These are phyloP conservation scores for Achlya flavicornis DNA, from an alignment of 2,888 invertebrate genomes.

Conservation along the genomic window DNA sequence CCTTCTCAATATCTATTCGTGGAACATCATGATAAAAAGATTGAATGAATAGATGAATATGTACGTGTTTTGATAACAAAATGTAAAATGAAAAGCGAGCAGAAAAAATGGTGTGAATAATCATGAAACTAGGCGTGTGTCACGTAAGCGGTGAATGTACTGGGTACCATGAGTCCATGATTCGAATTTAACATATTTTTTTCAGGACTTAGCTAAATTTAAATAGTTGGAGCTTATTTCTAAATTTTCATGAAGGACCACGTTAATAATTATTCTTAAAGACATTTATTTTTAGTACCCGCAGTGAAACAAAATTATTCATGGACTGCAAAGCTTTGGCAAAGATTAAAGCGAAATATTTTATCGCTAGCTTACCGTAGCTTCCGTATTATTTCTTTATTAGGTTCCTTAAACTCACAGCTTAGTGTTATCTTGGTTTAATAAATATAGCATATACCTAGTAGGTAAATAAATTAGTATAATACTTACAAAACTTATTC, in stretches of 20 bases:
- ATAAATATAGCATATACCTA: neutral
- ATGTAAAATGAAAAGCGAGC: conserved; percentile 29
- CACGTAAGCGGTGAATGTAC: conserved; percentile 11
- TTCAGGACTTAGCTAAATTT: neutral
- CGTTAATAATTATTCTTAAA: conserved; percentile 1
- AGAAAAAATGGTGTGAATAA: conserved; percentile 29
- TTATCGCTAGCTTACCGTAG: conserved; percentile 12
- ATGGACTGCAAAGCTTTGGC: conserved; percentile 13
- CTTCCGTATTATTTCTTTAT: conserved; percentile 12
- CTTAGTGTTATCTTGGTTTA: conserved; percentile 7
- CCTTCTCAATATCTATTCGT: neutral
- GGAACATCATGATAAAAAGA: conserved; percentile 4
- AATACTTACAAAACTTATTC: neutral
- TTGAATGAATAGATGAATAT: too few relatives aligned
- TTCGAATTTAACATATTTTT: neutral
- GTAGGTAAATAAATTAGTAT: neutral
- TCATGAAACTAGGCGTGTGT: conserved; percentile 28
- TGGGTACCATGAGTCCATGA: neutral
- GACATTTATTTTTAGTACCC: conserved; percentile 2
- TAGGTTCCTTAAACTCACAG: conserved; percentile 8
- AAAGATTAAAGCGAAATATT: conserved; percentile 15
- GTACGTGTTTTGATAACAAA: conserved; percentile 16
- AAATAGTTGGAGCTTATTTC: neutral
- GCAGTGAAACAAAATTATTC: conserved; percentile 12
- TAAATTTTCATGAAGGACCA: neutral